These are phyloP conservation scores for Drosophila ezoana DNA, from an alignment of 2,888 invertebrate genomes.

Conservation along the genomic window DNA sequence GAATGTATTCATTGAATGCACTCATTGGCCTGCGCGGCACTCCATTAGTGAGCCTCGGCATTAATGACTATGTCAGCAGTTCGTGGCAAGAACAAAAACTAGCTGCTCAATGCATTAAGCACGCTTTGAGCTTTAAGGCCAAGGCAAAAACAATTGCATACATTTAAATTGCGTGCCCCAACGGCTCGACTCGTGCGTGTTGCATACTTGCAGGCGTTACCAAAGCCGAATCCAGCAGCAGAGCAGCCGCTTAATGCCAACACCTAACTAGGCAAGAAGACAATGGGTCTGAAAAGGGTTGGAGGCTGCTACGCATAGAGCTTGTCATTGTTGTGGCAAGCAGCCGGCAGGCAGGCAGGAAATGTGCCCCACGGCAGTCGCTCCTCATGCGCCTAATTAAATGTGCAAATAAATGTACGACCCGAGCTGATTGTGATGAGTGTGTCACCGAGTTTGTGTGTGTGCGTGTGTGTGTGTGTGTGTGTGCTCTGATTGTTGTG, in stretches of 20 bases:
- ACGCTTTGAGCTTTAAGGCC: not conserved
- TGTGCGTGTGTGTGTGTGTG: constrained; percentile 13
- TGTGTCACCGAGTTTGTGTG: constrained; percentile 34
- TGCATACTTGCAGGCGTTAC: constrained; percentile 41
- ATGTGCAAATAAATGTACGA: constrained; percentile 79
- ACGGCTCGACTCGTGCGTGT: constrained; percentile 23
- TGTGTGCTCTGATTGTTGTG: constrained; percentile 32
- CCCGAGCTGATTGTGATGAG: constrained; percentile 67
- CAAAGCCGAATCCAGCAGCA: constrained; percentile 17
- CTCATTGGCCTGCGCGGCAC: constrained; percentile 44
- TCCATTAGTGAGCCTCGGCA: constrained; percentile 18
- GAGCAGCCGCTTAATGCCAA: constrained; percentile 25
- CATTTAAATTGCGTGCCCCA: constrained; percentile 11
- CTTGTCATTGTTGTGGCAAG: constrained; percentile 34
- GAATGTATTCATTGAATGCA: constrained; percentile 32
- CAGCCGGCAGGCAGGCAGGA: constrained; percentile 37
- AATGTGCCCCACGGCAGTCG: constrained; percentile 64
- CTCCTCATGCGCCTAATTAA: constrained; percentile 77
- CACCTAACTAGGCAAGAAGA: constrained; percentile 15
- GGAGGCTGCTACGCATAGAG: not conserved
- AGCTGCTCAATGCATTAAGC: not conserved
- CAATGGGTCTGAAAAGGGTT: not conserved
- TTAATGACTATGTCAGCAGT: constrained; percentile 2
- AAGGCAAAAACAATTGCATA: constrained; percentile 6
- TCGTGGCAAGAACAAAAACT: not conserved